phyloP scores from a whole-genome alignment of 2,113 vertebrate species.

The Sus scrofa region DNA sequence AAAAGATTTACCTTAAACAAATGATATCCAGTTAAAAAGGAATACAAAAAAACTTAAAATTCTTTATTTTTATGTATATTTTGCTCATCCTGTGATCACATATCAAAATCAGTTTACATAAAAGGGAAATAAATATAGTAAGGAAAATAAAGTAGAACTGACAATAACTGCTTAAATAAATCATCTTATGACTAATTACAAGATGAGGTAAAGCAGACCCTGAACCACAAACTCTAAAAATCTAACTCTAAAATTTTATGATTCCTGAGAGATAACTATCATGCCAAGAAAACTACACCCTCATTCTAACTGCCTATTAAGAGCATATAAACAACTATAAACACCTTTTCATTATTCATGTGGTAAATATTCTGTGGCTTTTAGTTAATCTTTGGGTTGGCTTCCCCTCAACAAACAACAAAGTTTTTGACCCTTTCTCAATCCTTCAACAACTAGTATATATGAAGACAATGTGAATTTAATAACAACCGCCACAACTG shows the following conservation, averaged over 20 bases:
- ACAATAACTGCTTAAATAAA: slow-evolving; percentile 52
- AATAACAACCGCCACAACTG: slow-evolving; percentile 2
- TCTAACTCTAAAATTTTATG: slow-evolving; percentile 51
- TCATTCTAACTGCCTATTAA: slow-evolving; percentile 50
- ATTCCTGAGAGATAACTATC: slow-evolving; percentile 16
- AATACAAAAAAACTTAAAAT: slow-evolving; percentile 55
- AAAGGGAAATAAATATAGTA: slow-evolving; percentile 33
- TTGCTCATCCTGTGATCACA: slow-evolving; percentile 11
- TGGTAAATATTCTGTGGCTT: background rate
- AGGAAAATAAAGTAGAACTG: background rate
- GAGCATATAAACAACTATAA: slow-evolving; percentile 40
- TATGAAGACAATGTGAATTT: slow-evolving; percentile 27
- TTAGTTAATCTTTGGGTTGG: background rate
- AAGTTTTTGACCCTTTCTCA: background rate
- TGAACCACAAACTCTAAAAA: slow-evolving; percentile 22
- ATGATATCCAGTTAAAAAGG: slow-evolving; percentile 20
- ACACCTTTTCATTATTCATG: background rate
- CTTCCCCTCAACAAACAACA: slow-evolving; percentile 37
- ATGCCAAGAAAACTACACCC: slow-evolving; percentile 38
- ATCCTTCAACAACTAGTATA: slow-evolving; percentile 43
- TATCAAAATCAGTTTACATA: slow-evolving; percentile 57
- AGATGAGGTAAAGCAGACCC: slow-evolving; percentile 34
- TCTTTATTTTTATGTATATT: slow-evolving; percentile 43
- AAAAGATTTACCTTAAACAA: slow-evolving; percentile 61
- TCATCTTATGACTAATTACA: slow-evolving; percentile 12